Conservation (phyloP, 2,113 vertebrate species). For the Laterallus jamaicensis region DNA sequence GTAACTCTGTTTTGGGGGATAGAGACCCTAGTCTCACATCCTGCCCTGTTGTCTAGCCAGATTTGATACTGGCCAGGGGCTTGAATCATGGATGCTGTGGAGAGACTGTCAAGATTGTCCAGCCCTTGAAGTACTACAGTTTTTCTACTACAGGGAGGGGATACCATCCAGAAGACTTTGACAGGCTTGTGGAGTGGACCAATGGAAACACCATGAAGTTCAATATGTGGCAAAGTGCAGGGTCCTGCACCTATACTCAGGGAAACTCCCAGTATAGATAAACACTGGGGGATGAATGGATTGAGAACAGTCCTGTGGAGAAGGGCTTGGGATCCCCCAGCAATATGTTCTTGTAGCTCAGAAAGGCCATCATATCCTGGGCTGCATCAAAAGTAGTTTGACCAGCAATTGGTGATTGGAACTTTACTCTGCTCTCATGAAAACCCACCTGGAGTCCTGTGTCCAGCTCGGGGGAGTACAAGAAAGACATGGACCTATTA, state of each 20-base stretch:
- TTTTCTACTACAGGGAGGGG: not conserved
- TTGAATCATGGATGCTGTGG: not conserved
- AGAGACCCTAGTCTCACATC: not conserved
- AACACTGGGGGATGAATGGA: not conserved
- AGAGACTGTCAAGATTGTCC: not conserved
- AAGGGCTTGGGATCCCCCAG: not conserved
- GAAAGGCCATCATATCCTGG: not conserved
- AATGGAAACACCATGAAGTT: not conserved
- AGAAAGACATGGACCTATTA: not conserved
- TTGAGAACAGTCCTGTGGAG: not conserved
- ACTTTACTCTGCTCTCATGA: not conserved
- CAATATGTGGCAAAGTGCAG: not conserved
- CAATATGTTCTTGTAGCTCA: not conserved
- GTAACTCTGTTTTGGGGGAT: not conserved
- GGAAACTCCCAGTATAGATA: not conserved
- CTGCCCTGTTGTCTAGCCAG: not conserved
- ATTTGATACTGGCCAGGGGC: not conserved
- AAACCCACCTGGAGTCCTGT: accelerated
- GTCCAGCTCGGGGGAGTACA: not conserved
- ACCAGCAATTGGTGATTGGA: not conserved
- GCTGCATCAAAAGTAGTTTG: not conserved
- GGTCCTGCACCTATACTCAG: not conserved
- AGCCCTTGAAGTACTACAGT: not conserved
- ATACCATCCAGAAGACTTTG: too few species aligned
- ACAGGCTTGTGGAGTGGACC: not conserved